Conservation (phyloP, 1,140 invertebrate species). For the Formica selysi region DNA sequence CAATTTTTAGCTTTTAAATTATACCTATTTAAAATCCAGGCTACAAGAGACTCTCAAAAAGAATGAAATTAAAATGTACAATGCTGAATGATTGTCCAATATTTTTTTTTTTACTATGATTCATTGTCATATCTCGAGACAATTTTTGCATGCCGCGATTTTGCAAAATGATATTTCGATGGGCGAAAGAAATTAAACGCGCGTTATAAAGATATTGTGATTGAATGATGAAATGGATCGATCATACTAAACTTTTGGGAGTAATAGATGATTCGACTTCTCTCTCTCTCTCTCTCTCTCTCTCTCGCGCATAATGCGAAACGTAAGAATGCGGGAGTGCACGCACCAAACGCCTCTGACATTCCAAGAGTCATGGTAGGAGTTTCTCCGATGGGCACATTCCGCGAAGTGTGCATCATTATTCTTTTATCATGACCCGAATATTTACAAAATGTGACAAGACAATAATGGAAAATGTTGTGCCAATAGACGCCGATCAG, state of each 20-base stretch:
- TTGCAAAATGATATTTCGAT: conserved; percentile 38
- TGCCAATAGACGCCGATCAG: not conserved
- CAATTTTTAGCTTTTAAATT: conserved; percentile 7
- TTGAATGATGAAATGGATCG: conserved; percentile 51
- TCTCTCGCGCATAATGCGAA: conserved; percentile 24
- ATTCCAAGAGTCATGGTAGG: conserved; percentile 67
- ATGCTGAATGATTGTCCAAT: not conserved
- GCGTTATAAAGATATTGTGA: conserved; percentile 23
- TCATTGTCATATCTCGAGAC: not conserved
- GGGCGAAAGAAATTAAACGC: conserved; percentile 34
- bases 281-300: not conserved
- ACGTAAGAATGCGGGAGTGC: conserved; percentile 60
- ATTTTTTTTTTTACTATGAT: not conserved
- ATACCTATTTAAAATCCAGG: not conserved
- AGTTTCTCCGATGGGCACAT: conserved; percentile 63
- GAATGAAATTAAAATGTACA: not conserved
- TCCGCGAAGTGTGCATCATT: conserved; percentile 48
- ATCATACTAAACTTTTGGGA: conserved; percentile 50
- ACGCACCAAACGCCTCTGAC: conserved; percentile 69
- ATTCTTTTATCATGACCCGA: conserved; percentile 23
- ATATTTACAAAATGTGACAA: conserved; percentile 17
- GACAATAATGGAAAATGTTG: conserved; percentile 32
- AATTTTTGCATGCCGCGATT: not conserved
- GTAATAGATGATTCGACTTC: conserved; percentile 35
- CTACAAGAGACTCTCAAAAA: not conserved